Evolutionary conservation across 2,888 invertebrate genomes (phyloP).

Genomic region (Tipula confusa): DNA sequence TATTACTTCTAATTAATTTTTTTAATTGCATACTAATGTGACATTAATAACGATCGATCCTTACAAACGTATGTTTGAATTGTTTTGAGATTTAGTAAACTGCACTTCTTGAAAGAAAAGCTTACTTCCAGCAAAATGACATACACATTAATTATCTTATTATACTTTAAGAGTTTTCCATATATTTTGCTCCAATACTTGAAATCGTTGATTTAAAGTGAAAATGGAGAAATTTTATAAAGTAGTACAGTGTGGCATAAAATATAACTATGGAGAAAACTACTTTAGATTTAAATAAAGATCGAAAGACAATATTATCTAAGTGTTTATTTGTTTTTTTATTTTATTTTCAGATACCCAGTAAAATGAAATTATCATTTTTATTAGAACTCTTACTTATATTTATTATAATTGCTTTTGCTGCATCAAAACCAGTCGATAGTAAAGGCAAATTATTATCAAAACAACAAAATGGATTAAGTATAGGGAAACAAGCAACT

Average conservation of each 20-base stretch:
- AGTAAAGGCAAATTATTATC: neutral
- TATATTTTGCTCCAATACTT: too few relatives aligned
- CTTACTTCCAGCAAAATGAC: too few relatives aligned
- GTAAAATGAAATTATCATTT: constrained; percentile 31
- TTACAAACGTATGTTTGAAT: too few relatives aligned
- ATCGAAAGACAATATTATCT: too few relatives aligned
- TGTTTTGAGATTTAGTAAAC: too few relatives aligned
- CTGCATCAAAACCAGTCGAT: constrained; percentile 31
- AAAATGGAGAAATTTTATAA: neutral
- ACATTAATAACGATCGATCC: too few relatives aligned
- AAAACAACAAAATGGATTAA: neutral
- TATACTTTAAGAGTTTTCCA: too few relatives aligned
- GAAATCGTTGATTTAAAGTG: neutral
- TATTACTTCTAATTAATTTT: neutral
- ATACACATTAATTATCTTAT: too few relatives aligned
- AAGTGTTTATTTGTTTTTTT: too few relatives aligned
- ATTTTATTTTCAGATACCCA: neutral
- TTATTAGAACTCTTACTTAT: constrained; percentile 31
- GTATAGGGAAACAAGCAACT: neutral
- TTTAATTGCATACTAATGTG: neutral
- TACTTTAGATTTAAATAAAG: neutral
- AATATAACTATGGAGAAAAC: neutral
- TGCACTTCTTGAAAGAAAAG: too few relatives aligned
- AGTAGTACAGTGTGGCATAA: neutral
- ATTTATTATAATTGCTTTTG: constrained; percentile 33